Evolutionary conservation across 2,113 vertebrate genomes (phyloP).

Genomic region (Indri indri): DNA sequence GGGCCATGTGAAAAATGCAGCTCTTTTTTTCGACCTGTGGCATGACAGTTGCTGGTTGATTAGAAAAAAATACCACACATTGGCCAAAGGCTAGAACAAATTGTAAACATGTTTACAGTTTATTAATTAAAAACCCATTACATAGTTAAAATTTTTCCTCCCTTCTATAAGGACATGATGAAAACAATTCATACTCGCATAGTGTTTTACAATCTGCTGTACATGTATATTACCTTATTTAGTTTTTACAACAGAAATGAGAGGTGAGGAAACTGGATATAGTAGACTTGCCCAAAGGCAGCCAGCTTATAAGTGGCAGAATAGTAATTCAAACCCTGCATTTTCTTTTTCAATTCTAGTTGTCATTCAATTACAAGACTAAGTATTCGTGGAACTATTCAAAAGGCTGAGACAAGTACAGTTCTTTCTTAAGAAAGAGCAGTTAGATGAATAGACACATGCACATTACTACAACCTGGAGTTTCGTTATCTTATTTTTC

Average conservation of each 20-base stretch:
- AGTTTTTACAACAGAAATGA: background rate
- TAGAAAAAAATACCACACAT: background rate
- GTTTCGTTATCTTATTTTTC: background rate
- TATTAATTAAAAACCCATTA: background rate
- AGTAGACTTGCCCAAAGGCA: background rate
- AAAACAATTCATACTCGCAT: background rate
- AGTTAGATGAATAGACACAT: background rate
- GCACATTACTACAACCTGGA: background rate
- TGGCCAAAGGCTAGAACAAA: background rate
- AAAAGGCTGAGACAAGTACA: background rate
- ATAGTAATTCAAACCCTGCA: rapidly evolving
- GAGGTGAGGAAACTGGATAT: background rate
- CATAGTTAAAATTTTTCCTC: background rate
- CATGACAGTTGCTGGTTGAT: background rate
- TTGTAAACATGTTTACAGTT: background rate
- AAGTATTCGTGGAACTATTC: background rate
- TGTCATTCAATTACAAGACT: background rate
- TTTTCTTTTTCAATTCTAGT: background rate
- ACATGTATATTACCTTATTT: background rate
- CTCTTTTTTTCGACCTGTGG: background rate
- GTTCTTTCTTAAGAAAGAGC: background rate
- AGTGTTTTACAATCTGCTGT: background rate
- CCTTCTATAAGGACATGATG: background rate
- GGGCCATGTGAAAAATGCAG: background rate
- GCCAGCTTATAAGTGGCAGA: rapidly evolving